Evolutionary conservation across 2,797 vertebrate species (phyloP), one percentile per base, ranked within the genome.

Genomic region (Australoheros facetus): DNA sequence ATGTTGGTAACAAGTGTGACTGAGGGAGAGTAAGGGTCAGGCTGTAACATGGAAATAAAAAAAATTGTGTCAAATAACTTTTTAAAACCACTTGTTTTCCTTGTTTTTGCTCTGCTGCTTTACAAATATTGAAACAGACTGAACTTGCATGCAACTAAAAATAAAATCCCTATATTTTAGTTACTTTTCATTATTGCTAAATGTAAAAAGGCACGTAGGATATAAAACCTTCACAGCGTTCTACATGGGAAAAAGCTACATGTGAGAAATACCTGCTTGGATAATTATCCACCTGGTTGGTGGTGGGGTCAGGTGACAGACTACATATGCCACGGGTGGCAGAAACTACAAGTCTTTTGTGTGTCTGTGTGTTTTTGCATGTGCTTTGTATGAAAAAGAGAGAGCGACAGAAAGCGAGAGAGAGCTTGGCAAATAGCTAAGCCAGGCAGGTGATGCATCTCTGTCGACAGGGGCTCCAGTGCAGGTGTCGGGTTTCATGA

Each of bases 361-460:
- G 55, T 72, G 57, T 13, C 28, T 4, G 64, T 79, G 51, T 82
- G 69, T 56, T 59, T 82, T 21, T 83, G 75, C n/a, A 30, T 62
- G 55, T 66, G 64, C 17, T 86, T 53, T 56, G 58, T 58, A 23
- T 80, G 57, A 30, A 16, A 39, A 66, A 62, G 26, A 56, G 26
- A 30, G 1, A 11, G 56, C 17, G 8, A 53, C 8, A n/a, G 48
- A 73, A 51, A 28, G 1, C 7, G 4, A 17, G 48, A 56, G 48
- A 1, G 54, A 56, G 42, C 3, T 37, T 64, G 56, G 78, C 58
- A 75, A 85, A 79, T 4, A 58, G 56, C 53, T 21, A 60, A 75
- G 57, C 60, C 54, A 54, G 60, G 60, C 91, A 92, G 90, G 91
- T 91, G 91, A 92, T 80, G 82, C 45, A 48, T 84, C 75, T 92